phyloP scores from a whole-genome alignment of 2,113 vertebrate genomes.

The Centrocercus urophasianus region DNA sequence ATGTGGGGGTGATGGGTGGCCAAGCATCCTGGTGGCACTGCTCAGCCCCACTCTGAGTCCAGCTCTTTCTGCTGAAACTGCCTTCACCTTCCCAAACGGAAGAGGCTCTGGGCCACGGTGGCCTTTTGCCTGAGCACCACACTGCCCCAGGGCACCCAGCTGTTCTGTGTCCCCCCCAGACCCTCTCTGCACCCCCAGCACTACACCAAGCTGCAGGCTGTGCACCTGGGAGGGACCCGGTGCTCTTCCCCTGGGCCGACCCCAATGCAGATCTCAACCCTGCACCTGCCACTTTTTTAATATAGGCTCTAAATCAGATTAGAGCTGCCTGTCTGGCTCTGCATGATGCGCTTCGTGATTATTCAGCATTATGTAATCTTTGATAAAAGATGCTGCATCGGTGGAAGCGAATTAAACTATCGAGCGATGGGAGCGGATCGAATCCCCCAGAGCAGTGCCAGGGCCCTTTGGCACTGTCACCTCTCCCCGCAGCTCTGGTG shows the following conservation, averaged over 20 bases:
- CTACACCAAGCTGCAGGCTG: fast-evolving
- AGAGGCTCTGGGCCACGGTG: not conserved
- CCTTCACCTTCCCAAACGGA: slow-evolving; percentile 41
- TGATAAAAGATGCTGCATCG: slow-evolving; percentile 67
- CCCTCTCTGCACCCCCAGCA: not conserved
- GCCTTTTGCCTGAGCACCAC: not conserved
- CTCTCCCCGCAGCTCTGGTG: slow-evolving; percentile 28
- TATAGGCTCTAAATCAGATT: slow-evolving; percentile 69
- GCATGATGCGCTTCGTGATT: slow-evolving; percentile 52
- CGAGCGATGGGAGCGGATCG: slow-evolving; percentile 67
- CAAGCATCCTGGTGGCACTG: not conserved
- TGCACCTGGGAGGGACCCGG: not conserved
- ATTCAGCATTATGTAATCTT: slow-evolving; percentile 73
- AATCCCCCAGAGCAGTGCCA: slow-evolving; percentile 13
- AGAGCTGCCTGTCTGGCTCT: slow-evolving; percentile 58
- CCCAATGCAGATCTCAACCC: not conserved
- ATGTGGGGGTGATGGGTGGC: not conserved
- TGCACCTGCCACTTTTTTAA: slow-evolving; percentile 56
- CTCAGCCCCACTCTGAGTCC: slow-evolving; percentile 24
- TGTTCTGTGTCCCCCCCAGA: not conserved
- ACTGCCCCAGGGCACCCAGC: not conserved
- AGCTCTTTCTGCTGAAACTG: slow-evolving; percentile 43
- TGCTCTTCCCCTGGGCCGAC: not conserved
- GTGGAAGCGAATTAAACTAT: slow-evolving; percentile 68
- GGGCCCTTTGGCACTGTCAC: slow-evolving; percentile 54